phyloP scores from a whole-genome alignment of 2,888 invertebrate species.

The Steinernema hermaphroditum region DNA sequence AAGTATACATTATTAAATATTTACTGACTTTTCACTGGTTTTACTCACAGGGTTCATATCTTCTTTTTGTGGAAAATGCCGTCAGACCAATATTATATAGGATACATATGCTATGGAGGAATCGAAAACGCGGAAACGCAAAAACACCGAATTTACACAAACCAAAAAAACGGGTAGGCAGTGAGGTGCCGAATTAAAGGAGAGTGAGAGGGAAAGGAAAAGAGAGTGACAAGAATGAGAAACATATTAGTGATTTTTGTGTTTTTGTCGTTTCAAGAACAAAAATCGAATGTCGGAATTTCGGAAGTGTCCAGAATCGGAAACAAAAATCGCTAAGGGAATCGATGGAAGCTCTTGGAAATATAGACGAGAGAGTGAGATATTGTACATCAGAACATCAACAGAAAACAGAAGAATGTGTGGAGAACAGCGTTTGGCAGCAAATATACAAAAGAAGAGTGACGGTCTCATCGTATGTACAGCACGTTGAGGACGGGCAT shows the following conservation, averaged over 20 bases:
- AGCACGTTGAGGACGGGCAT: too few species aligned
- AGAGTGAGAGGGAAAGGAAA: background rate
- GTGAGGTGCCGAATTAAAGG: constrained; percentile 17
- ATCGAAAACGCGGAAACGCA: too few species aligned
- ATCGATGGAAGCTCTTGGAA: background rate
- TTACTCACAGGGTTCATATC: too few species aligned
- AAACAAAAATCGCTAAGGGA: constrained; percentile 9
- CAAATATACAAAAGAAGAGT: constrained; percentile 7
- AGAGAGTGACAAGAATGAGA: background rate
- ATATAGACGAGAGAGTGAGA: background rate
- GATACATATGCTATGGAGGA: too few species aligned
- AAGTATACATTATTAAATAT: background rate
- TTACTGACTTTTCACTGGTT: background rate
- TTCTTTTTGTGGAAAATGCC: background rate
- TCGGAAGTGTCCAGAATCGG: too few species aligned
- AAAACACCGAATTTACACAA: background rate
- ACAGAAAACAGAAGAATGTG: background rate
- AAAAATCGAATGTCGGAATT: too few species aligned
- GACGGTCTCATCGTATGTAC: constrained; percentile 11
- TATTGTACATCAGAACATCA: background rate
- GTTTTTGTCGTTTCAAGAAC: too few species aligned
- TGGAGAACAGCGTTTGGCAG: background rate
- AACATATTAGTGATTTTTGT: background rate
- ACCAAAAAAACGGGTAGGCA: background rate
- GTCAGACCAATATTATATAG: too few species aligned